Evolutionary conservation across 2,888 invertebrate species (phyloP).

Genomic region (Dasypogon diadema): DNA sequence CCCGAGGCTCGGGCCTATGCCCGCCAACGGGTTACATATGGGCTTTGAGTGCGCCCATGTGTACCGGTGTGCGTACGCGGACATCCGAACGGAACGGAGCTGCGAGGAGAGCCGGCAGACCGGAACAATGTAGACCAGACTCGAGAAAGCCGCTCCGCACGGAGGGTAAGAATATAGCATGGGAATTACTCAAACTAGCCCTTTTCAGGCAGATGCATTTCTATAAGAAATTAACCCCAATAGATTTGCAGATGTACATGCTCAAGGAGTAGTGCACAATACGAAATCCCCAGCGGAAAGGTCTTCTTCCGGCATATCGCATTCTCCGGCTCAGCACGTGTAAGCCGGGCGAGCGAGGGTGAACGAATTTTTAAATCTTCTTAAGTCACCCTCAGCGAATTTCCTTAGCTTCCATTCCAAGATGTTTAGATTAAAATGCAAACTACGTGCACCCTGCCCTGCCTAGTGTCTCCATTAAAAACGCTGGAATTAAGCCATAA

Average conservation of each 20-base stretch:
- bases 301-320: constrained; percentile 39
- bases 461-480: constrained; percentile 18
- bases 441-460: not conserved
- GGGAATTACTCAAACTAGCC: not conserved
- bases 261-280: not conserved
- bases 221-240: constrained; percentile 15
- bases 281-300: not conserved
- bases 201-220: constrained; percentile 17
- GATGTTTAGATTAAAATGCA: not conserved
- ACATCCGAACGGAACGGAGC: constrained; percentile 1
- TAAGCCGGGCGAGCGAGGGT: constrained; percentile 12
- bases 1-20: not conserved
- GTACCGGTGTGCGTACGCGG: constrained; percentile 22
- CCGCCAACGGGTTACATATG: constrained; percentile 11
- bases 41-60: constrained; percentile 7
- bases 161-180: not conserved
- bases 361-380: constrained; percentile 37
- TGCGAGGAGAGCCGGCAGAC: constrained; percentile 15
- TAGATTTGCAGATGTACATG: constrained; percentile 7
- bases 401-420: not conserved
- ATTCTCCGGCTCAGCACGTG: constrained; percentile 15
- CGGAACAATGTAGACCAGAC: constrained; percentile 15
- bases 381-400: constrained; percentile 23
- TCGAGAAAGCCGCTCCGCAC: not conserved
- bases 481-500: constrained; percentile 10